These are phyloP conservation scores for Octodon degus DNA, from an alignment of 2,113 vertebrate genomes.

Conservation along the genomic window DNA sequence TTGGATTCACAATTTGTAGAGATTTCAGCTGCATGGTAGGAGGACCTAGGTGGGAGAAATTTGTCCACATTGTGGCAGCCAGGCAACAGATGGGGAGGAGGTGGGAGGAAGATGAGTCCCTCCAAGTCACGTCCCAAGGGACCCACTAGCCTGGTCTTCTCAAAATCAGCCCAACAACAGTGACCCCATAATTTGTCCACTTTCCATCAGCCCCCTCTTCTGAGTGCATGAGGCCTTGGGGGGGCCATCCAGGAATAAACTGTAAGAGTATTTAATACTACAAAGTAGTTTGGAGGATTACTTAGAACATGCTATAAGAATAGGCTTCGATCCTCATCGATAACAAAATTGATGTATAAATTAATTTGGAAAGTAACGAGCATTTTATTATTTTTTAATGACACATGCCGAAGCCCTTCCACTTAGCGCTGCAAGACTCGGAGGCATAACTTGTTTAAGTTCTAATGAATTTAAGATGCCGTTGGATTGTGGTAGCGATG, in stretches of 20 bases:
- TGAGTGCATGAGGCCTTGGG: background rate
- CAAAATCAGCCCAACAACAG: background rate
- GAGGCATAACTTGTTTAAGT: background rate
- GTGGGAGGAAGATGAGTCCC: background rate
- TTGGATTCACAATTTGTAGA: background rate
- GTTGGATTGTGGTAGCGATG: background rate
- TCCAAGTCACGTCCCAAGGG: background rate
- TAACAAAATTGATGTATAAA: conserved; percentile 7
- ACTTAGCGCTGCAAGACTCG: background rate
- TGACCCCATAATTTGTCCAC: background rate
- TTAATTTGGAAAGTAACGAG: background rate
- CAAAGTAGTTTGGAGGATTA: conserved; percentile 9
- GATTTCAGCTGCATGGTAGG: background rate
- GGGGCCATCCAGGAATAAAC: background rate
- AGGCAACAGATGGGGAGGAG: background rate
- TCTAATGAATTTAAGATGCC: background rate
- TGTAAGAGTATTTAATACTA: background rate
- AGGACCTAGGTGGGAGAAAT: background rate
- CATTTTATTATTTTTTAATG: background rate
- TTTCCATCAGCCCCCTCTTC: background rate
- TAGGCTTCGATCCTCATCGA: background rate
- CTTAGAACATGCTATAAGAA: conserved; percentile 34
- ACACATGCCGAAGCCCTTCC: background rate
- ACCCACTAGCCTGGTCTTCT: background rate
- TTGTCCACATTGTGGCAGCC: background rate